Percentiles rank a stretch among this genome's conserved stretches.
Evolutionary conservation across 1,140 invertebrate species (phyloP).

Genomic region (Temnothorax longispinosus): DNA sequence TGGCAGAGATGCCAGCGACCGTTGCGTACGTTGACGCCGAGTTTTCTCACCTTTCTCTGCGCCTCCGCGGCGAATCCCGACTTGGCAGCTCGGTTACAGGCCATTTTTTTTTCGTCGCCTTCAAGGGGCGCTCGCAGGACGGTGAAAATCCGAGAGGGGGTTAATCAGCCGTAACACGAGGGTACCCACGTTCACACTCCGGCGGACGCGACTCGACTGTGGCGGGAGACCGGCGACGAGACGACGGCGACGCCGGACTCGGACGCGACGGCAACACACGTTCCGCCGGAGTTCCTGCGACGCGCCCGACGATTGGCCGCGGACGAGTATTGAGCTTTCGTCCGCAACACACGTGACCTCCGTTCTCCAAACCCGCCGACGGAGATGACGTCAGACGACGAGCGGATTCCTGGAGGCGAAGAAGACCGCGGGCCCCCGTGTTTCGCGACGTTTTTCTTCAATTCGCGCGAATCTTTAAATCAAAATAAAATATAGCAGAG

Average conservation of each 20-base stretch:
- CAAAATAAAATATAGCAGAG: too few relatives aligned
- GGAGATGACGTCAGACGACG: conserved; percentile 75
- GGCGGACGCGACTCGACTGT: conserved; percentile 77
- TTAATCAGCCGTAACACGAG: not conserved
- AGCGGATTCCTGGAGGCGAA: conserved; percentile 43
- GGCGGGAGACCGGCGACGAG: conserved; percentile 63
- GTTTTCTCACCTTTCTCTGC: conserved; percentile 93
- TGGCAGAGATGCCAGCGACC: conserved; percentile 40
- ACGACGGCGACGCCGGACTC: conserved; percentile 51
- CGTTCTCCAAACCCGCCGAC: conserved; percentile 74
- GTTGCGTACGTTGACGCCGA: too few relatives aligned
- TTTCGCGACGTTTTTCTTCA: not conserved
- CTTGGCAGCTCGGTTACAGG: conserved; percentile 95
- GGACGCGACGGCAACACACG: conserved; percentile 50
- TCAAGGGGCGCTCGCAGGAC: not conserved
- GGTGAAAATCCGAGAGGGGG: not conserved
- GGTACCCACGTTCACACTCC: conserved; percentile 62
- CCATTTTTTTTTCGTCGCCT: conserved; percentile 87
- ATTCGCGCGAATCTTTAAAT: not conserved
- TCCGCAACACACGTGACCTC: conserved; percentile 75
- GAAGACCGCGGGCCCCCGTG: not conserved
- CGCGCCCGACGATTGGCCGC: conserved; percentile 71
- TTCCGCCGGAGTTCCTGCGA: conserved; percentile 52
- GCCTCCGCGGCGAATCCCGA: conserved; percentile 97
- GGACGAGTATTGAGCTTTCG: conserved; percentile 73